Evolutionary conservation across 1,140 invertebrate genomes (phyloP), one percentile per base, ranked within the genome.

Genomic region (Heterodera carotae): DNA sequence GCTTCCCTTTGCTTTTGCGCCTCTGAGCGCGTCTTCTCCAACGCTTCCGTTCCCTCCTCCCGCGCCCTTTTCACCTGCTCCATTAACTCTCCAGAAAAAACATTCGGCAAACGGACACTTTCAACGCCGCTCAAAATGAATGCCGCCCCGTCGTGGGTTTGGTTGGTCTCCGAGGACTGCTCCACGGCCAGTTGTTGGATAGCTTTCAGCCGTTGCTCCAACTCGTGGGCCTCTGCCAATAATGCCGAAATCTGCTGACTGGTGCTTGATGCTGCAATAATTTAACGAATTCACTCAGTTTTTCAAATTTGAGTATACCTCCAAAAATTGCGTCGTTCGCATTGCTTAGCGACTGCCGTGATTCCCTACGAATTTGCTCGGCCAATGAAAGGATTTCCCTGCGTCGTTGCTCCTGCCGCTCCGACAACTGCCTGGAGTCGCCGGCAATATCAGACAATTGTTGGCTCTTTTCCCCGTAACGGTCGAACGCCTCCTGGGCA

Each of bases 311-410:
- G 48, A 15, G 2, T 77, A 29, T 12, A 83, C 82, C 86, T n/a
- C 85, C 85, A 73, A 83, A 88, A 67, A 87, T 88, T 31, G 85
- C 85, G 36, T 87, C 85, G 73, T 84, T 84, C 22, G 85, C 85
- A 48, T 85, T 87, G 22, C 72, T 73, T 29, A 78, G 75, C 25
- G 85, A 86, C 64, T 88, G 60, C 56, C 76, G 79, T 3, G 85
- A 83, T 22, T 48, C 62, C 48, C 80, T 84, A 12, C 75, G 64
- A 12, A 86, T 79, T 64, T 81, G 69, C 25, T 88, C 81, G 12
- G 84, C 80, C 18, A 83, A 39, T 59, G 75, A 67, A 25, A 79
- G 75, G 43, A 88, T 82, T 15, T 88, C 79, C 12, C 73, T 34
- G 29, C 72, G 75, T 62, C 79, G 74, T 29, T 84, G 80, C 43